Evolutionary conservation across 2,797 vertebrate genomes (phyloP), one percentile per base, ranked within the genome.

Genomic region (Masticophis lateralis): DNA sequence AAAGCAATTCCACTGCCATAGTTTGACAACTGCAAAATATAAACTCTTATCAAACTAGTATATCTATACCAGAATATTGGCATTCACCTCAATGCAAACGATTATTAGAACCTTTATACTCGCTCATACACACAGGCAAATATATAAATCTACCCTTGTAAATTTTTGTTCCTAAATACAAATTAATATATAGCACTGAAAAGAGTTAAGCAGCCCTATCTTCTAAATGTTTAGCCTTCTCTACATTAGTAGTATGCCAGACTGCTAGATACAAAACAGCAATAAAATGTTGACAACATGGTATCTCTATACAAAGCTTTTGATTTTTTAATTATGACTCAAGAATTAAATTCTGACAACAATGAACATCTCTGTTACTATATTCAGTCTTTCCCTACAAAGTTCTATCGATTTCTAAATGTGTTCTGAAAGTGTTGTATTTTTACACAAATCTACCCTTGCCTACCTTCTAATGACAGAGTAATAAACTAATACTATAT

Each of bases 51-150:
- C 32, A 89, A 88, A 10, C 10, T 37, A 22, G 32, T 22, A 18
- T 56, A 16, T 43, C 32, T 88, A 37, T 37, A 8, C 18, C 47
- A 63, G 83, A 86, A 53, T 47, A 12, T 56, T 60, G n/a, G 8
- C 18, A 43, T 79, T 79, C 37, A 79, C 37, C 9, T 79, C 37
- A 22, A 87, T 61, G 91, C 74, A 86, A 93, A 96, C 93, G 92
- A 91, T 91, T 92, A 94, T 90, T 93, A 91, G 94, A 95, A 93
- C 93, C 93, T 92, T 66, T 32, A 66, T 18, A 87, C 2, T 0
- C 69, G 2, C 18, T 43, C 74, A 22, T 20, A 43, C 37, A 79
- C 18, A 79, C 27, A 20, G 16, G 90, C 74, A 86, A 51, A 92
- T 74, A 87, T 88, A 90, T 47, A 53, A 37, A 74, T 47, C 55